Evolutionary conservation across 2,888 invertebrate species (phyloP), one percentile per base, ranked within the genome.

Genomic region (Cephonodes hylas): DNA sequence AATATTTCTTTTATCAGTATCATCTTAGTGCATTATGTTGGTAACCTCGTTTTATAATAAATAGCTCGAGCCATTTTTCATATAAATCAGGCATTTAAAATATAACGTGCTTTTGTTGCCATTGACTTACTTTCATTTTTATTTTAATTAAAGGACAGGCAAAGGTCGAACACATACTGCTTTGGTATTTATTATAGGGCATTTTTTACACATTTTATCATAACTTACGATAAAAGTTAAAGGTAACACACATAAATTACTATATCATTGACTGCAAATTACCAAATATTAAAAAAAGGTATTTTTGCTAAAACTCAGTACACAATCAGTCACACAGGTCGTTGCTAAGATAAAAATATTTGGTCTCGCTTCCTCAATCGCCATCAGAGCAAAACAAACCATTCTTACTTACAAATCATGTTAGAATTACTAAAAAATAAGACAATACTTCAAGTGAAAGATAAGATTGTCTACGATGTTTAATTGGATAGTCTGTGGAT

Each of bases 401-500:
- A n/a, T n/a, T n/a, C n/a, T n/a, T n/a, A n/a, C n/a, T n/a, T n/a
- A n/a, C n/a, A n/a, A n/a, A n/a, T n/a, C n/a, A n/a, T n/a, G n/a
- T n/a, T n/a, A n/a, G n/a, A n/a, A n/a, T n/a, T n/a, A n/a, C n/a
- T n/a, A n/a, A n/a, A n/a, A n/a, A n/a, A n/a, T n/a, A n/a, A 31
- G 27, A 18, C 27, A 18, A 27, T 31, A 53, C 27, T 53, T 27
- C 15, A 27, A 15, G 15, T 8, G 27, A 48, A 48, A 31, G 25
- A 15, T 27, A 48, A 25, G 46, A 48, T 53, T 31, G 8, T 53
- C 23, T 46, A 25, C 18, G 42, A 42, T 46, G 23, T 46, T 15
- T 27, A 48, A 48, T 48, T 48, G 27, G 25, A 53, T 22, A 3
- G 27, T 53, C 31, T 31, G 53, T 53, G 53, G 53, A 53, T 53